phyloP scores from a whole-genome alignment of 2,888 invertebrate species.

The Nysson spinosus region DNA sequence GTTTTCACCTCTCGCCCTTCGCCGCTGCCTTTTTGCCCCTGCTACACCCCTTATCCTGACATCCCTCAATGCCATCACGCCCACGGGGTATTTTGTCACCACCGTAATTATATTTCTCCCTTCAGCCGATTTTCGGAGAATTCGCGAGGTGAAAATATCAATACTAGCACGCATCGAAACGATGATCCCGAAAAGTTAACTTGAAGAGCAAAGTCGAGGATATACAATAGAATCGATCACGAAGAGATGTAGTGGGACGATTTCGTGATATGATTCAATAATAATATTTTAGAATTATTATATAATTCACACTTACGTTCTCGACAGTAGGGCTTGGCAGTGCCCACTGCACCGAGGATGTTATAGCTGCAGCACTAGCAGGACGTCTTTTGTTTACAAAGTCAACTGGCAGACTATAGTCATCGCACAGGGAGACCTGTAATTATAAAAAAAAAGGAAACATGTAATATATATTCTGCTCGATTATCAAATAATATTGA shows the following conservation, averaged over 20 bases:
- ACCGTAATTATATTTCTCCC: slow-evolving; percentile 72
- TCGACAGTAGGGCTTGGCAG: slow-evolving; percentile 79
- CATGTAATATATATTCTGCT: slow-evolving; percentile 1
- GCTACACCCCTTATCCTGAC: slow-evolving; percentile 13
- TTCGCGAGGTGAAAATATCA: slow-evolving; percentile 58
- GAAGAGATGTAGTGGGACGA: no score
- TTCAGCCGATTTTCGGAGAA: slow-evolving; percentile 53
- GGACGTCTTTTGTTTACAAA: slow-evolving; percentile 86
- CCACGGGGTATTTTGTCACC: slow-evolving; percentile 72
- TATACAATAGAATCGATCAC: slow-evolving; percentile 19
- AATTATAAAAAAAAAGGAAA: slow-evolving; percentile 64
- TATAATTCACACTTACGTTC: slow-evolving; percentile 74
- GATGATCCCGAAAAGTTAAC: no score
- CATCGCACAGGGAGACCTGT: slow-evolving; percentile 91
- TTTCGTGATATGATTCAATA: no score
- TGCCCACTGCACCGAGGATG: slow-evolving; percentile 81
- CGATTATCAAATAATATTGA: no score
- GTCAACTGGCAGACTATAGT: slow-evolving; percentile 92
- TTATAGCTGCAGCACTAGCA: slow-evolving; percentile 80
- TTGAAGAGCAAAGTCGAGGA: slow-evolving; percentile 19
- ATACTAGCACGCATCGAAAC: no score
- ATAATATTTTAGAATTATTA: not conserved
- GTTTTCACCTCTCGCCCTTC: slow-evolving; percentile 30
- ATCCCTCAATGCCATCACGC: slow-evolving; percentile 37
- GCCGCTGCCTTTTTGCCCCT: slow-evolving; percentile 25